Evolutionary conservation across 2,113 vertebrate species (phyloP).

Genomic region (Clinocottus analis): DNA sequence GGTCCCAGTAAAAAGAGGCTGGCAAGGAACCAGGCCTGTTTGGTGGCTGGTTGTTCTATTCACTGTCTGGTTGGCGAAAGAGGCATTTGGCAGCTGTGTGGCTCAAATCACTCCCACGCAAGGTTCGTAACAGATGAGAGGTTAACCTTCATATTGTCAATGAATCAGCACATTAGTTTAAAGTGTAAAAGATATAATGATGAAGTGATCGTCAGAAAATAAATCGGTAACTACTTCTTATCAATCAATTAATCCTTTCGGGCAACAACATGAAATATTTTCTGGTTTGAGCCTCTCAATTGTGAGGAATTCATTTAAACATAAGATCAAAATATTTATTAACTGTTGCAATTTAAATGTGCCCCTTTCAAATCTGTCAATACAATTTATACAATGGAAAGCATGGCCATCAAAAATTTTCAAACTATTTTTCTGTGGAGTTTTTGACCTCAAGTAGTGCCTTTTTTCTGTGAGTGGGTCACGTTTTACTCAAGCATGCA

Average conservation of each 20-base stretch:
- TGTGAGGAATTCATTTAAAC: not conserved
- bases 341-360: not conserved
- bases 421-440: not conserved
- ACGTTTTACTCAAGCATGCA: not conserved
- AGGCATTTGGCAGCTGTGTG: slow-evolving; percentile 36
- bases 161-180: not conserved
- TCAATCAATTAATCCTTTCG: not conserved
- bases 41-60: slow-evolving; percentile 42
- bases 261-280: not conserved
- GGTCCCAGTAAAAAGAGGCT: slow-evolving; percentile 52
- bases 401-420: not conserved
- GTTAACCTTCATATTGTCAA: not conserved
- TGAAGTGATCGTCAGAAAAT: not conserved
- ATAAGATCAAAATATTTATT: not conserved
- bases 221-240: not conserved
- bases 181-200: not conserved
- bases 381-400: not conserved
- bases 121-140: slow-evolving; percentile 9
- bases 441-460: not conserved
- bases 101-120: slow-evolving; percentile 15
- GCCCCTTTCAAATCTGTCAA: not conserved
- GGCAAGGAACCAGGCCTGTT: slow-evolving; percentile 41
- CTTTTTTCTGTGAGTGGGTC: not conserved
- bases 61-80: slow-evolving; percentile 27
- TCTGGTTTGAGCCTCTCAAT: not conserved